Conservation (phyloP, 2,113 vertebrate species). For the Haemorhous mexicanus region DNA sequence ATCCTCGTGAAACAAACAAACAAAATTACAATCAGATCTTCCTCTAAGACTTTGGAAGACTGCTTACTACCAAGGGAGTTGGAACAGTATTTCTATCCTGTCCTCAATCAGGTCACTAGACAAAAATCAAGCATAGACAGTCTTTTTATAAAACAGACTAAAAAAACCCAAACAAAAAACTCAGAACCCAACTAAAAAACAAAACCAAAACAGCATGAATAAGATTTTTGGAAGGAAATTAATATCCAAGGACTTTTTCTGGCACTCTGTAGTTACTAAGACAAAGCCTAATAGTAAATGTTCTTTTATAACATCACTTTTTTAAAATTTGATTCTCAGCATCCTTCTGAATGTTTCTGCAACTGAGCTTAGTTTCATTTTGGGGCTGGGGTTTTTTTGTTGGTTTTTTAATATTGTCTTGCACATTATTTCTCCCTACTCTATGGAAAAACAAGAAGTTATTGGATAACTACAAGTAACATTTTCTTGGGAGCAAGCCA, state of each 20-base stretch:
- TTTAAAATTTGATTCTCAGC: fast-evolving
- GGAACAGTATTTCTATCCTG: not conserved
- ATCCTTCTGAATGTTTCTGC: not conserved
- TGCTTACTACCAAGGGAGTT: not conserved
- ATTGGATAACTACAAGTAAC: not conserved
- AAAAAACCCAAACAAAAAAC: not conserved
- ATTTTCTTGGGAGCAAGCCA: not conserved
- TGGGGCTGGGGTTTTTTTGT: too few relatives aligned
- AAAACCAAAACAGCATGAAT: fast-evolving
- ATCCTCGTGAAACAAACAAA: too few relatives aligned
- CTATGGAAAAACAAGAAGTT: not conserved
- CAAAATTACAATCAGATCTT: not conserved
- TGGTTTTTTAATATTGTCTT: not conserved
- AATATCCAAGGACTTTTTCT: not conserved
- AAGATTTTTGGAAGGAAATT: not conserved
- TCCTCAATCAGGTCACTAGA: not conserved
- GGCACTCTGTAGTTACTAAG: not conserved
- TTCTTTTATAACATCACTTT: not conserved
- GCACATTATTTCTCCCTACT: not conserved
- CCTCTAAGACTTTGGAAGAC: not conserved
- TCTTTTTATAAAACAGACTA: not conserved
- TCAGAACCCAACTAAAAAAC: not conserved
- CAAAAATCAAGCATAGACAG: not conserved
- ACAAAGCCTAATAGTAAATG: not conserved
- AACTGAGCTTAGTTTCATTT: not conserved